Conservation (phyloP, 2,888 invertebrate genomes). For the Xylota segnis region DNA sequence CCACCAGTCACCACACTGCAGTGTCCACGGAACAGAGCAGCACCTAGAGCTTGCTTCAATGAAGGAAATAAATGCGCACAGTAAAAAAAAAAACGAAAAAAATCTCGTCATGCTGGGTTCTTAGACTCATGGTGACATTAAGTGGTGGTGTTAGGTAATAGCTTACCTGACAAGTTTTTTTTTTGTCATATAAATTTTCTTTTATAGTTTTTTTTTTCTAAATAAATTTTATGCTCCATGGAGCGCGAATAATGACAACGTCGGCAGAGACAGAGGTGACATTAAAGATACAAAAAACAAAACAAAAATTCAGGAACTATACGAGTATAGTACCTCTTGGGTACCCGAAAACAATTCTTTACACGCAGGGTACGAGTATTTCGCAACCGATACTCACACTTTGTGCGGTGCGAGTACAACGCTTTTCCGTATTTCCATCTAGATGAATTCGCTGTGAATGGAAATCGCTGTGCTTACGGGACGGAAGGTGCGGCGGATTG, state of each 20-base stretch:
- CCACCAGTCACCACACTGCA: background rate
- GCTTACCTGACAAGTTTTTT: slow-evolving; percentile 35
- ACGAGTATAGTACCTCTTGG: slow-evolving; percentile 22
- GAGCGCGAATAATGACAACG: slow-evolving; percentile 52
- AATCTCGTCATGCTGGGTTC: slow-evolving; percentile 57
- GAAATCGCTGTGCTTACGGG: background rate
- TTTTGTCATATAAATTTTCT: slow-evolving; percentile 39
- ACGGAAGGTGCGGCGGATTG: slow-evolving; percentile 19
- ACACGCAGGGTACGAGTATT: slow-evolving; percentile 16
- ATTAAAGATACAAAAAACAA: slow-evolving; percentile 40
- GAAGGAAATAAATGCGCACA: slow-evolving; percentile 46
- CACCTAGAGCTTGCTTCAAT: slow-evolving; percentile 24
- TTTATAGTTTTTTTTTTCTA: slow-evolving; percentile 26
- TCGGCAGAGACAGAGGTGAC: slow-evolving; percentile 38
- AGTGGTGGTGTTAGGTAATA: slow-evolving; percentile 54
- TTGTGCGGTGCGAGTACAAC: slow-evolving; percentile 10
- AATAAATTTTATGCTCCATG: slow-evolving; percentile 56
- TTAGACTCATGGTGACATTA: slow-evolving; percentile 48
- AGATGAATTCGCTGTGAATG: slow-evolving; percentile 8
- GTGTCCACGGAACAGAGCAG: background rate
- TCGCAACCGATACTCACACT: slow-evolving; percentile 26
- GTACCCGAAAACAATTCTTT: slow-evolving; percentile 63
- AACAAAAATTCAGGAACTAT: slow-evolving; percentile 30
- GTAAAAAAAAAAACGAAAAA: background rate
- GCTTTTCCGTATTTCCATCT: slow-evolving; percentile 9